Base-by-base conservation (phyloP, 2,797 vertebrate genomes). In the Macroramphosus scolopax region DNA sequence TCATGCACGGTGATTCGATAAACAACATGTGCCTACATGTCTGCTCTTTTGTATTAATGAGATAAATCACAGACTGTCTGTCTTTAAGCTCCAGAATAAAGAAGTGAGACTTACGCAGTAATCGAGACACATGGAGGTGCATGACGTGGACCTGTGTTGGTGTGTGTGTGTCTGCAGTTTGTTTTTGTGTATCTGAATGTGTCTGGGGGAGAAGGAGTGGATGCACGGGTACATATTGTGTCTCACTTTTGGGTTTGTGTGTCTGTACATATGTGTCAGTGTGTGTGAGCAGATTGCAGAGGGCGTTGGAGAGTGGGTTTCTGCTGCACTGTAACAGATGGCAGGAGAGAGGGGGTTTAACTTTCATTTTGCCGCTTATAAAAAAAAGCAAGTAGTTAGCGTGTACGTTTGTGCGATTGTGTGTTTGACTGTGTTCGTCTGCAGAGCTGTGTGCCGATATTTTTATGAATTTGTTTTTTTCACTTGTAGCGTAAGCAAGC, bases 281-380 rank as follows among this genome's bases (percentile, higher is more conserved):
- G 36, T 39, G 48, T 46, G 56, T 22, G 60, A 77, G 68, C 73
- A 83, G 80, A 78, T 75, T 84, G 78, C 46, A 63, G 75, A 78
- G 68, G 68, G 83, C 59, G 59, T 66, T 49, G 35, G 28, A 75
- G 49, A 75, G 75, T 70, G 51, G 62, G 70, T 53, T 82, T 63
- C n/a, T 51, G 72, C 61, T 69, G 65, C 59, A 72, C 43, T 50
- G 32, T 62, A 77, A 74, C 84, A 86, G 86, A 86, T 85, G 84
- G 84, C 44, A 56, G 54, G 64, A 78, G 73, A 76, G 61, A 75
- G 59, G 62, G 63, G 72, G 48, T 77, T 82, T 68, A 62, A 75
- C 47, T 80, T 75, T 70, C 25, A 72, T 63, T 69, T 71, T 76
- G 16, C 57, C 60, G 75, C 55, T 78, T 75, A 72, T n/a, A n/a